Conservation (phyloP, 2,888 invertebrate species). For the Clepsis dumicolana region DNA sequence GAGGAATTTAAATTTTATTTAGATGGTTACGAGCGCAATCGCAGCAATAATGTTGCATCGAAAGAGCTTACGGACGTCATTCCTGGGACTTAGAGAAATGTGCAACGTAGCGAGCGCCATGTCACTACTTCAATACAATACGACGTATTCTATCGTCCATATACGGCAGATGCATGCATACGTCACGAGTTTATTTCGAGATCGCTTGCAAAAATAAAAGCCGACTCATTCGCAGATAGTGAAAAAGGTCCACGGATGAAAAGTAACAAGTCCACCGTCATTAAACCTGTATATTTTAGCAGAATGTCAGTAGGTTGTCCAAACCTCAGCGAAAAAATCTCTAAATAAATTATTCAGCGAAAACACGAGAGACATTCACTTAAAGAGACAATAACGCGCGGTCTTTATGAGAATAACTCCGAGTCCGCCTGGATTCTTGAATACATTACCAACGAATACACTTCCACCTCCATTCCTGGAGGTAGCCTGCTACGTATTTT, state of each 20-base stretch:
- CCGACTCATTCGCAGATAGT: background rate
- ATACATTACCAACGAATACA: conserved; percentile 34
- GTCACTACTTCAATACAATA: background rate
- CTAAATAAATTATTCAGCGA: conserved; percentile 32
- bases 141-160: background rate
- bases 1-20: conserved; percentile 1
- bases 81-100: conserved; percentile 8
- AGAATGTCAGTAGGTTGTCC: conserved; percentile 12
- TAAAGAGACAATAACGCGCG: conserved; percentile 32
- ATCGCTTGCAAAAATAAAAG: background rate
- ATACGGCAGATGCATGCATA: background rate
- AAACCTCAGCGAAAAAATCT: background rate
- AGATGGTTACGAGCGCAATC: background rate
- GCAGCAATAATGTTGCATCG: background rate
- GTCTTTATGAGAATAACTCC: conserved; percentile 43
- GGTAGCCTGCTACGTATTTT: background rate
- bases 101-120: conserved; percentile 13
- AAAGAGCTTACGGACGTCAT: background rate
- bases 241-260: background rate
- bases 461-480: conserved; percentile 9
- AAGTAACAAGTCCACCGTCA: conserved; percentile 1
- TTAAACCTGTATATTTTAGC: conserved; percentile 13
- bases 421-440: conserved; percentile 32
- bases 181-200: background rate
- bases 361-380: conserved; percentile 41